These are phyloP conservation scores for Nomada lathburiana DNA, from an alignment of 2,888 invertebrate species.

Conservation along the genomic window DNA sequence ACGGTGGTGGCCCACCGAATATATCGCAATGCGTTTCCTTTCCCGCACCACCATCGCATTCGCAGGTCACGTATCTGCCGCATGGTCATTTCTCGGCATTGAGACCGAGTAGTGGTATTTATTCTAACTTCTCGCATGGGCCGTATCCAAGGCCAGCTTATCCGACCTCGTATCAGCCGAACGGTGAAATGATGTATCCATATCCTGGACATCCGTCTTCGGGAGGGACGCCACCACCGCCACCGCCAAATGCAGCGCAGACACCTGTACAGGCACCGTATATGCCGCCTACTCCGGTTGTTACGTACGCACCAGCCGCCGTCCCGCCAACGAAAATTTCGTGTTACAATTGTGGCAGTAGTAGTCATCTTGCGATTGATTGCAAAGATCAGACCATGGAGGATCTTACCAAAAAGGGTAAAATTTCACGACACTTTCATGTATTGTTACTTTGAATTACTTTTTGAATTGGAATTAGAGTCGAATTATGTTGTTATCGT, in stretches of 20 bases:
- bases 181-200: slow-evolving; percentile 85
- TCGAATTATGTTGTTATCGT: neutral
- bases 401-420: slow-evolving; percentile 89
- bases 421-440: slow-evolving; percentile 30
- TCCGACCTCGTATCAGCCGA: slow-evolving; percentile 84
- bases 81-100: slow-evolving; percentile 82
- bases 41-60: slow-evolving; percentile 80
- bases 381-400: slow-evolving; percentile 97
- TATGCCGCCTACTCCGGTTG: slow-evolving; percentile 80
- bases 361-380: slow-evolving; percentile 93
- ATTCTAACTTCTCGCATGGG: slow-evolving; percentile 81
- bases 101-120: slow-evolving; percentile 80
- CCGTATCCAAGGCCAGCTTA: slow-evolving; percentile 82
- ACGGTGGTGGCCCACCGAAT: slow-evolving; percentile 80
- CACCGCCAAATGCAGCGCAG: slow-evolving; percentile 75
- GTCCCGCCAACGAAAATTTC: slow-evolving; percentile 89
- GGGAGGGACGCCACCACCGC: slow-evolving; percentile 78
- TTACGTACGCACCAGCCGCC: slow-evolving; percentile 84
- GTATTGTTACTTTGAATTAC: too few relatives aligned
- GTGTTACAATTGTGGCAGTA: slow-evolving; percentile 97
- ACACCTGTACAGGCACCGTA: slow-evolving; percentile 80
- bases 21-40: slow-evolving; percentile 79
- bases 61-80: slow-evolving; percentile 78
- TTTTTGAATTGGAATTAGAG: neutral
- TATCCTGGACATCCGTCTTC: slow-evolving; percentile 81